Evolutionary conservation across 2,888 invertebrate species (phyloP), one percentile per base, ranked within the genome.

Genomic region (Acheta domesticus): DNA sequence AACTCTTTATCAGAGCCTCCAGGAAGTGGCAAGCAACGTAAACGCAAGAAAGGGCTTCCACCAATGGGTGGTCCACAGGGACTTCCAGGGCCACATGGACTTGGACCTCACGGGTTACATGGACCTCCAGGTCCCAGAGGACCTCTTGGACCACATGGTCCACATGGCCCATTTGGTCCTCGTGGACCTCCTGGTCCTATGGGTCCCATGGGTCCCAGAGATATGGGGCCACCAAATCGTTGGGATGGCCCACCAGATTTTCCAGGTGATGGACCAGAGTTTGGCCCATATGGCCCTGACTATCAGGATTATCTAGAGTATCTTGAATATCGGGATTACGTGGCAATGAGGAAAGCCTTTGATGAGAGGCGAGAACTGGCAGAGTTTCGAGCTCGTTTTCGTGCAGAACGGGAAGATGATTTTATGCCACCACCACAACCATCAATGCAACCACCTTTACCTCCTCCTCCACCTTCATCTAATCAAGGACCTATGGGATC

Each of bases 21-120:
- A 36, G 36, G 36, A 36, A 36, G 36, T 36, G 36, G 36, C 36
- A 62, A 62, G 62, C n/a, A 19, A n/a, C 62, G 62, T 14, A 62
- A 62, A 62, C 62, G 62, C 62, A 62, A 62, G 62, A 62, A 62
- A 62, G 62, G 62, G 62, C 62, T n/a, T 62, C 62, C n/a, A 36
- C 36, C 36, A 1, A 36, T 36, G 36, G 36, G 36, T 36, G 36
- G 36, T 36, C 36, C 36, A 36, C 36, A 36, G 36, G 36, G 36
- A 36, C 36, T 36, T 36, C 36, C 36, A 36, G 36, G 36, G 36
- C 36, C 36, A 36, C 36, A 36, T 36, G 36, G 36, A 36, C 36
- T 36, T 36, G 36, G 36, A 8, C 36, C 36, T 8, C 36, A 36
- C 8, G 36, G 36, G 36, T 36, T 36, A 8, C 36, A 36, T 36